Conservation (phyloP, 2,797 vertebrate genomes). For the Spinibarbus caldwelli region DNA sequence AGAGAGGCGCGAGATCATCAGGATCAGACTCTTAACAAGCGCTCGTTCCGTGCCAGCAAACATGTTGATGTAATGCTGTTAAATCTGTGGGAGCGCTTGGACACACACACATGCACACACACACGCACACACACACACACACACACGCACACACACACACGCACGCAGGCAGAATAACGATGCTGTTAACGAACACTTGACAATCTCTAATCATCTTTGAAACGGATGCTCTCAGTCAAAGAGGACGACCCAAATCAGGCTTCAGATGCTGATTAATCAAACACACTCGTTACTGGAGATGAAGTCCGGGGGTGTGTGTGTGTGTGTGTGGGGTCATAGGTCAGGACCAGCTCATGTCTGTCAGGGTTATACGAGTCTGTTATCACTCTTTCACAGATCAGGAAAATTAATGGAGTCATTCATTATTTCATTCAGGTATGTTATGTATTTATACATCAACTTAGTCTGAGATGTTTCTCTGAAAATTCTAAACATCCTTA, state of each 20-base stretch:
- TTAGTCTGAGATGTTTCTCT: too few relatives aligned
- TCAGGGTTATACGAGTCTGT: too few relatives aligned
- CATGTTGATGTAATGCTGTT: conserved; percentile 66
- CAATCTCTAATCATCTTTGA: conserved; percentile 59
- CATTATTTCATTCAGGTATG: too few relatives aligned
- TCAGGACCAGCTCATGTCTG: not conserved
- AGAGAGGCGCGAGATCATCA: not conserved
- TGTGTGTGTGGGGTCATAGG: not conserved
- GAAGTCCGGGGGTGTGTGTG: not conserved
- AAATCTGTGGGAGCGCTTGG: conserved; percentile 65
- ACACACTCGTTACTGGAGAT: conserved; percentile 1
- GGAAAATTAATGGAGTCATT: too few relatives aligned
- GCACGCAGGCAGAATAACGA: not conserved
- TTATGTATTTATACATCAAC: too few relatives aligned
- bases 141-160: conserved; percentile 2
- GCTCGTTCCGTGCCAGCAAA: conserved; percentile 62
- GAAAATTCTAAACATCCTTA: too few relatives aligned
- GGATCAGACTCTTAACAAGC: conserved; percentile 27
- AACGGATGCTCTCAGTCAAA: conserved; percentile 52
- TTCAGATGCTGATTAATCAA: conserved; percentile 52
- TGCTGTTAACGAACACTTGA: conserved; percentile 57
- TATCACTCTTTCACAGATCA: too few relatives aligned
- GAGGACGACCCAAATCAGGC: conserved; percentile 56
- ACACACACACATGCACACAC: conserved; percentile 13
- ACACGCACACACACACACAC: not conserved